Percentiles rank a stretch among this genome's conserved stretches.
These are phyloP conservation scores for Rhynchomys soricoides DNA, from an alignment of 2,113 vertebrate genomes.

Conservation along the genomic window DNA sequence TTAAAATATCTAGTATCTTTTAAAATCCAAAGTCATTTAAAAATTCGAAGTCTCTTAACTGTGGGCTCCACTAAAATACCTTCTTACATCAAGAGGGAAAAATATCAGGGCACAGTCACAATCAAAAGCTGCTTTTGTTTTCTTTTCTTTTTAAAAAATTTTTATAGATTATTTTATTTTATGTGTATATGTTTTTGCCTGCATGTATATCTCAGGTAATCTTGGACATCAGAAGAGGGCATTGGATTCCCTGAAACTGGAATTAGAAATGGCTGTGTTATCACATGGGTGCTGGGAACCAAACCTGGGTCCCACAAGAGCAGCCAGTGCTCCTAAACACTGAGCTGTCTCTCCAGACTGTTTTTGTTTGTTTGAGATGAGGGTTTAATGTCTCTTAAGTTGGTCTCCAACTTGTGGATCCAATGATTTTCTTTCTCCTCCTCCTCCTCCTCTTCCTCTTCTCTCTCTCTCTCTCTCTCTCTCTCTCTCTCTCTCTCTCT, in stretches of 20 bases:
- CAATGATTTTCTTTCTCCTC: not conserved
- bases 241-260: not conserved
- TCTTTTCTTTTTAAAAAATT: not conserved
- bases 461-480: not conserved
- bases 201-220: not conserved
- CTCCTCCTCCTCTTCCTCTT: too few species aligned
- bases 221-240: not conserved
- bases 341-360: not conserved
- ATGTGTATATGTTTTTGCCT: not conserved
- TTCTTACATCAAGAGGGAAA: too few species aligned
- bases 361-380: not conserved
- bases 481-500: not conserved
- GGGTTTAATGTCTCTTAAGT: not conserved
- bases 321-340: not conserved
- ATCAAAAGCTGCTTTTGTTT: not conserved
- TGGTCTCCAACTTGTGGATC: not conserved
- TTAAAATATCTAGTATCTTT: too few species aligned
- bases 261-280: not conserved
- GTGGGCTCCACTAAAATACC: too few species aligned
- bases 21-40: too few species aligned
- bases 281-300: not conserved
- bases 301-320: not conserved
- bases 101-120: too few species aligned
- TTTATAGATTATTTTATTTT: not conserved
- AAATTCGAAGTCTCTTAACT: too few species aligned